Evolutionary conservation across 2,888 invertebrate genomes (phyloP).

Genomic region (Schizaphis graminum): DNA sequence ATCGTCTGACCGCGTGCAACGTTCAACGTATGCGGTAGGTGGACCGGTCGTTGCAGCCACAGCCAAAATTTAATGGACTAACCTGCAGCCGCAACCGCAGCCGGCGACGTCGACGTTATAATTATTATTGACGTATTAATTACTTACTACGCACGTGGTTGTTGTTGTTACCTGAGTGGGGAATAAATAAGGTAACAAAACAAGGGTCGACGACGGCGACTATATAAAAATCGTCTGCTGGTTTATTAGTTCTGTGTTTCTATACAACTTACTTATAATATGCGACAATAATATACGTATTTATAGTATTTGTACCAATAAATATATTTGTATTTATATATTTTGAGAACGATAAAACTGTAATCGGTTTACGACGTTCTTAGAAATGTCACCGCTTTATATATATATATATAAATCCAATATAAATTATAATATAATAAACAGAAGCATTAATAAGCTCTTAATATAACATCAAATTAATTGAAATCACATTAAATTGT

Average conservation of each 20-base stretch:
- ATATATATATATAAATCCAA: background rate
- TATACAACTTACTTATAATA: background rate
- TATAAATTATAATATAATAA: too few species aligned
- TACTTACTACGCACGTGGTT: background rate
- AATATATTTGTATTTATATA: background rate
- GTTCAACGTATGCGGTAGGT: background rate
- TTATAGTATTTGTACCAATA: too few species aligned
- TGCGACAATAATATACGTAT: background rate
- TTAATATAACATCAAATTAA: too few species aligned
- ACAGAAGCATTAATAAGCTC: too few species aligned
- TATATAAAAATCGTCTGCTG: background rate
- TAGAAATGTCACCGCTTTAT: background rate
- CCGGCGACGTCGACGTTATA: background rate
- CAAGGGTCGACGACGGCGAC: background rate
- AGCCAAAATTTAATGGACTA: conserved; percentile 22
- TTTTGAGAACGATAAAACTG: background rate
- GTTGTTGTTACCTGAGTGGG: background rate
- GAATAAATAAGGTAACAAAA: background rate
- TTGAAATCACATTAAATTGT: too few species aligned
- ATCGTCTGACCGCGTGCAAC: background rate
- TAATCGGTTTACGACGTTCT: background rate
- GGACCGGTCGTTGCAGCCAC: background rate
- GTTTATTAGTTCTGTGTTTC: background rate
- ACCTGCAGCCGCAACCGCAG: background rate
- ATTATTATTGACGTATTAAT: conserved; percentile 58